Conservation (phyloP, 2,797 vertebrate genomes). For the Delichon dasypus region DNA sequence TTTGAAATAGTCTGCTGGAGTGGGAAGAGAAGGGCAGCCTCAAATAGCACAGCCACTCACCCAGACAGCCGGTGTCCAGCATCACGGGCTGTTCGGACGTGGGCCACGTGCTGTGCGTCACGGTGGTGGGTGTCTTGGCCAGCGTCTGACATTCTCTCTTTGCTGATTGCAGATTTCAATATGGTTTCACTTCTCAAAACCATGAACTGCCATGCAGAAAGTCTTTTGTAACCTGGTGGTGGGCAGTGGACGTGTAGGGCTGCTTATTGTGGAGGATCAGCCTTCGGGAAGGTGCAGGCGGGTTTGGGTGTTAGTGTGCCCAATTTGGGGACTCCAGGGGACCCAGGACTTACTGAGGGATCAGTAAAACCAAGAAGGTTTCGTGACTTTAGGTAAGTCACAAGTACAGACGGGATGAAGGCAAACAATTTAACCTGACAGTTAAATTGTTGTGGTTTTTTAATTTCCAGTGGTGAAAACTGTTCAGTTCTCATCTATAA, state of each 20-base stretch:
- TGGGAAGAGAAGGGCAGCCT: conserved; percentile 26
- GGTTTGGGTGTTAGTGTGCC: fast-evolving
- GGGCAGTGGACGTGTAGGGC: not conserved
- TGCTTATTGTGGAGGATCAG: not conserved
- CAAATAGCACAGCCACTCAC: conserved; percentile 18
- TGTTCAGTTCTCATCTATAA: not conserved
- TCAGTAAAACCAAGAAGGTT: not conserved
- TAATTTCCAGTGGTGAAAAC: not conserved
- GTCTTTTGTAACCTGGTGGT: not conserved
- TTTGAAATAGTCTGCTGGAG: conserved; percentile 24
- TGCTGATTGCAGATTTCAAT: not conserved
- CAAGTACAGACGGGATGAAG: not conserved
- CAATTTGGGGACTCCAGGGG: fast-evolving
- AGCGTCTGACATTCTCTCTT: not conserved
- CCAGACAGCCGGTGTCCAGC: not conserved
- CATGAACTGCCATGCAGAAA: not conserved
- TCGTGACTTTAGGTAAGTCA: not conserved
- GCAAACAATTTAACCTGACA: not conserved
- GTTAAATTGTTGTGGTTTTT: not conserved
- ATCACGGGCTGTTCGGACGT: not conserved
- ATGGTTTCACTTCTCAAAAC: not conserved
- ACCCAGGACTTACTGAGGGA: not conserved
- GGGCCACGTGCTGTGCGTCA: not conserved
- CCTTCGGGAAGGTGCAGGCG: not conserved
- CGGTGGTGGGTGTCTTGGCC: not conserved